phyloP scores from a whole-genome alignment of 2,797 vertebrate genomes.

The Myotis pilosus region DNA sequence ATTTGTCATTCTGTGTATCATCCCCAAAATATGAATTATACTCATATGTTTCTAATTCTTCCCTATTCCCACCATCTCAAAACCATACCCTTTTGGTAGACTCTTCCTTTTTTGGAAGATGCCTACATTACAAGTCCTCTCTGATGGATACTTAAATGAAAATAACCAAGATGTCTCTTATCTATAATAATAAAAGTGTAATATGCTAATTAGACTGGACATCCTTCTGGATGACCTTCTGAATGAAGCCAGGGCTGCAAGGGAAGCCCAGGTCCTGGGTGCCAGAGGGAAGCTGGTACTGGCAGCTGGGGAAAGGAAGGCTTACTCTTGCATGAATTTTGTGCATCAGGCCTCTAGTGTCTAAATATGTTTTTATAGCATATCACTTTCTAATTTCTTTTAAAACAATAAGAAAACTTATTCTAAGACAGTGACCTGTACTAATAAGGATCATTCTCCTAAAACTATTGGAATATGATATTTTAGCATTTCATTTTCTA shows the following conservation, averaged over 20 bases:
- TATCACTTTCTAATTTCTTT: not conserved
- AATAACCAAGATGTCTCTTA: not conserved
- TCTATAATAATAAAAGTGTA: not conserved
- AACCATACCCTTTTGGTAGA: not conserved
- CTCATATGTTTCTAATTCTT: not conserved
- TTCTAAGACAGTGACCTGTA: not conserved
- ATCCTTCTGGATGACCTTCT: no score
- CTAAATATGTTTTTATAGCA: not conserved
- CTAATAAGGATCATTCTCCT: not conserved
- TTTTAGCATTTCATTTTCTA: not conserved
- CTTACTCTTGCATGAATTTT: no score
- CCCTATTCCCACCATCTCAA: fast-evolving
- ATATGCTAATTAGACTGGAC: no score
- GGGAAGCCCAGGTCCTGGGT: no score
- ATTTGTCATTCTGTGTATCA: not conserved
- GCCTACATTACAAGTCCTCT: not conserved
- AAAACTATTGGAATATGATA: not conserved
- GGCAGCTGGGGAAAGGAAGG: no score
- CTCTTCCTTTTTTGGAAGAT: not conserved
- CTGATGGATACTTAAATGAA: not conserved
- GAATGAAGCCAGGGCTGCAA: no score
- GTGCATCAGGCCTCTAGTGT: not conserved
- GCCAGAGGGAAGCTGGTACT: no score
- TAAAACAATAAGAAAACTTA: not conserved
- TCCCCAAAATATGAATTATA: not conserved